Conservation (phyloP, 64 coral and sea anemone genomes). For the Stichodactyla helianthus region DNA sequence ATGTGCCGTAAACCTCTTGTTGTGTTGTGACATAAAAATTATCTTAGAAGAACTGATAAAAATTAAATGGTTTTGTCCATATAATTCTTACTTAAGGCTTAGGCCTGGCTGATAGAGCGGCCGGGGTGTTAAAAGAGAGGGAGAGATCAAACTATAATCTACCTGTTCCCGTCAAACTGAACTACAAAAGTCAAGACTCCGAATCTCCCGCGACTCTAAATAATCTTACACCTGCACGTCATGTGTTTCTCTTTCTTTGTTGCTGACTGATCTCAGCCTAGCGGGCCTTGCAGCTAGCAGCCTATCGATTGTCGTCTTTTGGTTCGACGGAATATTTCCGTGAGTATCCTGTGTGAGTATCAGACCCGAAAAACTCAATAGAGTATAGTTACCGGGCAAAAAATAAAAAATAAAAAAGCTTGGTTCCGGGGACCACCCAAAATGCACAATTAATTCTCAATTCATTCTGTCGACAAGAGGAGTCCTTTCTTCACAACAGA, state of each 20-base stretch:
- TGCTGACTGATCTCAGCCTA: background rate
- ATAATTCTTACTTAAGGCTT: conserved; percentile 1
- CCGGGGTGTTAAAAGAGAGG: background rate
- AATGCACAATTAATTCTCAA: background rate
- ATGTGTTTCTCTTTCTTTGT: conserved; percentile 2
- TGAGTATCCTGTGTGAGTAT: conserved; percentile 25
- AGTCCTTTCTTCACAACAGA: background rate
- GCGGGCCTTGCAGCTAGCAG: background rate
- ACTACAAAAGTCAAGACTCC: background rate
- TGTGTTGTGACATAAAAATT: background rate
- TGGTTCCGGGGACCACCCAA: background rate
- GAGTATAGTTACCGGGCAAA: background rate
- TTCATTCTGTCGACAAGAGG: background rate
- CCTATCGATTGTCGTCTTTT: background rate
- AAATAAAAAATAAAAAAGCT: no score
- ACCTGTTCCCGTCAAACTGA: background rate
- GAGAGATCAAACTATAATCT: background rate
- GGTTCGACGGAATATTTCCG: conserved; percentile 6
- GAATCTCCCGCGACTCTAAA: background rate
- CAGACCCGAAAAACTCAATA: background rate
- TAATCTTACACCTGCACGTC: background rate
- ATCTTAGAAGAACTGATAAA: background rate
- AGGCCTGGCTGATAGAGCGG: background rate
- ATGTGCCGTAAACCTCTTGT: background rate
- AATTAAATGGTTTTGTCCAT: conserved; percentile 4